Conservation (phyloP, 2,888 invertebrate genomes). For the Idaea straminata region DNA sequence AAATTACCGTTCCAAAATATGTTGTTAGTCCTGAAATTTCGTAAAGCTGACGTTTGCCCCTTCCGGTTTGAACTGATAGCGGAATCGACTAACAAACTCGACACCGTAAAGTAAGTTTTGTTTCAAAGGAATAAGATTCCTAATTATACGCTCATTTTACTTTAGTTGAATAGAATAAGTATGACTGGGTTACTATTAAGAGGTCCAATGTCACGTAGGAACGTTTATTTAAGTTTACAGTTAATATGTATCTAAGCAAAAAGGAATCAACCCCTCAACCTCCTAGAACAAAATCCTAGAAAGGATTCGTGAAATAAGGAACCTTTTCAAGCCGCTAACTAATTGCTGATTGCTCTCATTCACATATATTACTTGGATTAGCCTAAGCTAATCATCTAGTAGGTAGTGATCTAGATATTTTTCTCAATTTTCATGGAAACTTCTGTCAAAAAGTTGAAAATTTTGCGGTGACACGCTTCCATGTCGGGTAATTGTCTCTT, state of each 20-base stretch:
- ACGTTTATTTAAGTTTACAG: not conserved
- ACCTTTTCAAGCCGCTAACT: not conserved
- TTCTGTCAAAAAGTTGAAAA: no score
- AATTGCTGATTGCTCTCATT: no score
- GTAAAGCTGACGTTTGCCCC: not conserved
- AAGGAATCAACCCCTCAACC: not conserved
- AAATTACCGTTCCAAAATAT: not conserved
- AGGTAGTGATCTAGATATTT: no score
- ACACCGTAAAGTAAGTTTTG: not conserved
- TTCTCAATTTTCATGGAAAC: no score
- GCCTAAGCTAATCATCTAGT: no score
- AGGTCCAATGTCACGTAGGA: not conserved
- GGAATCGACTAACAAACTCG: not conserved
- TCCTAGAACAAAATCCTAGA: not conserved
- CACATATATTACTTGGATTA: no score
- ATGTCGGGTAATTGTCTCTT: no score
- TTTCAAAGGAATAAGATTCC: not conserved
- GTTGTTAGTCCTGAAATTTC: not conserved
- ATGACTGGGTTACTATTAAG: not conserved
- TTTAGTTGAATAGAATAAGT: not conserved
- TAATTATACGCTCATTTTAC: not conserved
- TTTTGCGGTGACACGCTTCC: no score
- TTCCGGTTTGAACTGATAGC: slow-evolving; percentile 1
- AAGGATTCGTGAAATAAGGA: not conserved
- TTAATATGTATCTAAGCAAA: not conserved